Conservation (phyloP, 2,888 invertebrate genomes). For the Conus canariensis region DNA sequence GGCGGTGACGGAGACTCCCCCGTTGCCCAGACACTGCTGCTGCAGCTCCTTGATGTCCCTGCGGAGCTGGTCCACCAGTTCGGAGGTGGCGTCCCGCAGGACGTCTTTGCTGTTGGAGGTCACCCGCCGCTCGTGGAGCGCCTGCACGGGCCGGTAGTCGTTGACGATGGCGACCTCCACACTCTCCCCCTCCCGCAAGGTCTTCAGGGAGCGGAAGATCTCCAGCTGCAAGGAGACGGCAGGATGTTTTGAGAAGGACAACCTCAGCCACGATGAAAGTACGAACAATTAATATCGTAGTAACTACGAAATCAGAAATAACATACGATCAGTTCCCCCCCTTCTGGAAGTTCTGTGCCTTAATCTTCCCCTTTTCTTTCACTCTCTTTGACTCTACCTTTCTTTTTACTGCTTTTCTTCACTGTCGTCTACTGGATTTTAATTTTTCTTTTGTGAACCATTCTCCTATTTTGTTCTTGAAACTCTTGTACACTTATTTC, state of each 20-base stretch:
- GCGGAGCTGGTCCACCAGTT: not conserved
- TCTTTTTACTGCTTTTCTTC: not conserved
- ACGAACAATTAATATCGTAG: too few species aligned
- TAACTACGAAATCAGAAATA: too few species aligned
- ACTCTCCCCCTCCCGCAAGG: not conserved
- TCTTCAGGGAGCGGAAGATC: slow-evolving; percentile 28
- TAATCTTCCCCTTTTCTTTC: not conserved
- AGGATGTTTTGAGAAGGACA: too few species aligned
- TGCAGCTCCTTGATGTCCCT: not conserved
- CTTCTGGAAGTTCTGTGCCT: not conserved
- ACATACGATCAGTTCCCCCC: not conserved
- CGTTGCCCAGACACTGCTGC: not conserved
- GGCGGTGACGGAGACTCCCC: not conserved
- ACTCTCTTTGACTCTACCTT: not conserved
- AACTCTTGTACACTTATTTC: too few species aligned
- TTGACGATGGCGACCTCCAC: slow-evolving; percentile 34
- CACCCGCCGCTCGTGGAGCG: slow-evolving; percentile 41
- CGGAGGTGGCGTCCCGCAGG: not conserved
- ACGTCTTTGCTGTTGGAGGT: slow-evolving; percentile 19
- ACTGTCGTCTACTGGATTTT: not conserved
- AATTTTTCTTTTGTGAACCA: too few species aligned
- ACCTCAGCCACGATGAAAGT: too few species aligned
- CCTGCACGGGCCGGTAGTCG: slow-evolving; percentile 47
- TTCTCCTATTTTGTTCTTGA: too few species aligned
- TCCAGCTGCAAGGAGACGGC: slow-evolving; percentile 1